Base-by-base conservation (phyloP, 2,797 vertebrate genomes). In the Lepus townsendii region DNA sequence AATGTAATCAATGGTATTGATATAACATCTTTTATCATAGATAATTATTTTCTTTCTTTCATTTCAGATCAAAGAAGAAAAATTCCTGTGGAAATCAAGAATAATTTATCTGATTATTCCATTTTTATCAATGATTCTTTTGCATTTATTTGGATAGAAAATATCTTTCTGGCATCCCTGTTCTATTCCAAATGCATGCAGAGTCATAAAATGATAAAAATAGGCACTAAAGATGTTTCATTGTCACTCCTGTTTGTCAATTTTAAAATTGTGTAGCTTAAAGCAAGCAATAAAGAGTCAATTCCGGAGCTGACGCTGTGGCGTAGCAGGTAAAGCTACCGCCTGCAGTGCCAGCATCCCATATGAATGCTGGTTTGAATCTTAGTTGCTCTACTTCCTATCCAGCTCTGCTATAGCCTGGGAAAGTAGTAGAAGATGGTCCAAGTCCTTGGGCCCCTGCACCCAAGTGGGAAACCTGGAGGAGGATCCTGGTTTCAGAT, bases 201-300 rank as follows among this genome's bases (percentile, higher is more conserved):
- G 26, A 93, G 38, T 72, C 69, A 79, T 27, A 83, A 22, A 83
- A 92, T 87, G 68, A 77, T 65, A 47, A 78, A 86, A 90, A 83
- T 65, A 35, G 38, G 38, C 50, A 88, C 71, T 72, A 52, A 57
- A 24, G 2, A n/a, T 72, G 9, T 69, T 83, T 88, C 17, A 42
- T 93, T 38, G 11, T 17, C 30, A 71, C 88, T 7, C 2, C 85
- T 60, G 17, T 0, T 54, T 20, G 19, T 88, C 83, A 96, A 19
- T 71, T 73, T 94, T 66, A 69, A 86, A 42, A 86, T 63, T 52
- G 5, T 78, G 30, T 69, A 54, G 32, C 78, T 82, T 68, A 73
- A 63, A 83, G 35, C 3, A 63, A 68, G 20, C 16, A 38, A 47
- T 47, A 47, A 47, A 47, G 42, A 47, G 42, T 47, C 8, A 9